Evolutionary conservation across 2,888 invertebrate species (phyloP).

Genomic region (Itoplectis maculator): DNA sequence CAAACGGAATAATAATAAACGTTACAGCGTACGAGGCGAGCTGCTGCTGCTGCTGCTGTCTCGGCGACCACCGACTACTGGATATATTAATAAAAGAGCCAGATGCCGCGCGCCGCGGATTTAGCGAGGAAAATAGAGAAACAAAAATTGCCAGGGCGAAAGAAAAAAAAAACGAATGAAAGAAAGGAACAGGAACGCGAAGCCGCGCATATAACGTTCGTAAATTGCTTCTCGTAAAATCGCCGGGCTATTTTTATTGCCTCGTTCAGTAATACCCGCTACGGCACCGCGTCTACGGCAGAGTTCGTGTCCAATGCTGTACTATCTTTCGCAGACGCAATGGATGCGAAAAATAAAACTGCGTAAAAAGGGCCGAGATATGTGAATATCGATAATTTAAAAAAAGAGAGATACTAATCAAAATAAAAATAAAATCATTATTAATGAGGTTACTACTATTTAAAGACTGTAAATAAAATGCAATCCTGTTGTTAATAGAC

Average conservation of each 20-base stretch:
- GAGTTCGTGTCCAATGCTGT: too few relatives aligned
- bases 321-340: too few relatives aligned
- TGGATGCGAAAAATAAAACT: too few relatives aligned
- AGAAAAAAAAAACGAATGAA: constrained; percentile 3
- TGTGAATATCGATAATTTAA: too few relatives aligned
- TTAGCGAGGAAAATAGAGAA: constrained; percentile 29
- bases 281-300: not conserved
- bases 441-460: not conserved
- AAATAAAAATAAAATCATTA: constrained; percentile 10
- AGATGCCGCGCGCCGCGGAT: constrained; percentile 11
- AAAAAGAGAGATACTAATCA: too few relatives aligned
- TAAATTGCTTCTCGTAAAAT: constrained; percentile 58
- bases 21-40: constrained; percentile 9
- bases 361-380: too few relatives aligned
- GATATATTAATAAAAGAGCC: constrained; percentile 28
- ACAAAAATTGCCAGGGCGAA: not conserved
- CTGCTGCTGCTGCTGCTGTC: too few relatives aligned
- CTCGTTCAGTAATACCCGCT: constrained; percentile 30
- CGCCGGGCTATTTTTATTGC: constrained; percentile 46
- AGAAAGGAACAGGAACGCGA: constrained; percentile 29
- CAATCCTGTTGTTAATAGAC: not conserved
- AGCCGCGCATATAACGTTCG: constrained; percentile 37
- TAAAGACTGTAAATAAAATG: constrained; percentile 17
- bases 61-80: not conserved
- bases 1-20: constrained; percentile 54